Evolutionary conservation across 2,113 vertebrate genomes (phyloP).

Genomic region (Boleophthalmus pectinirostris): DNA sequence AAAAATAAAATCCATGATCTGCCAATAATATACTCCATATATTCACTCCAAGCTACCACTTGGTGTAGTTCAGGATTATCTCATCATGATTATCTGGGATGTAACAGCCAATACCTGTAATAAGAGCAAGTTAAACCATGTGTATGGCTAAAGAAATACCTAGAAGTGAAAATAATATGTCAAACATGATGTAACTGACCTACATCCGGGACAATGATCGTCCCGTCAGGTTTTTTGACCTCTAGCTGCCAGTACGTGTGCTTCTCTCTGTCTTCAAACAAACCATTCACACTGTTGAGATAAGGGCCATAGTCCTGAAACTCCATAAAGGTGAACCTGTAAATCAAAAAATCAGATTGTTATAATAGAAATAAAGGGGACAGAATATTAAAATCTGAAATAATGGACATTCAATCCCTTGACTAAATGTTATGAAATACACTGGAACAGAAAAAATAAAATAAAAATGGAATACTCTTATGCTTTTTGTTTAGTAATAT

Average conservation of each 20-base stretch:
- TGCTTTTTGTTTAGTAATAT: too few relatives aligned
- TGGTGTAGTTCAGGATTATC: neutral
- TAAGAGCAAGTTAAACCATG: neutral
- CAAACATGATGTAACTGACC: neutral
- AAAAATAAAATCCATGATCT: too few relatives aligned
- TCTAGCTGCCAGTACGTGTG: constrained; percentile 2
- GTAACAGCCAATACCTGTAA: constrained; percentile 1
- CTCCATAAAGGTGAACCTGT: neutral
- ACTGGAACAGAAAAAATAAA: too few relatives aligned
- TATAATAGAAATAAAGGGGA: too few relatives aligned
- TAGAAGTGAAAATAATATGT: neutral
- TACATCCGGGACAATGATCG: neutral
- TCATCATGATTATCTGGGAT: neutral
- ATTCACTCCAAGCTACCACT: neutral
- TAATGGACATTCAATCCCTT: too few relatives aligned
- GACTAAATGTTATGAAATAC: too few relatives aligned
- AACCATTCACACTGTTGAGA: constrained; percentile 2
- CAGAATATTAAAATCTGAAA: too few relatives aligned
- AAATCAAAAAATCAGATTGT: too few relatives aligned
- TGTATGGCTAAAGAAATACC: neutral
- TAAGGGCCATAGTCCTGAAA: neutral
- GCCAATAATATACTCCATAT: too few relatives aligned
- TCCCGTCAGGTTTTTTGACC: constrained; percentile 1
- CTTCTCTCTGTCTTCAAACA: neutral
- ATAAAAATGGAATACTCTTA: too few relatives aligned